These are phyloP conservation scores for Lottia gigantea DNA, from an alignment of 2,888 invertebrate species.

Conservation along the genomic window DNA sequence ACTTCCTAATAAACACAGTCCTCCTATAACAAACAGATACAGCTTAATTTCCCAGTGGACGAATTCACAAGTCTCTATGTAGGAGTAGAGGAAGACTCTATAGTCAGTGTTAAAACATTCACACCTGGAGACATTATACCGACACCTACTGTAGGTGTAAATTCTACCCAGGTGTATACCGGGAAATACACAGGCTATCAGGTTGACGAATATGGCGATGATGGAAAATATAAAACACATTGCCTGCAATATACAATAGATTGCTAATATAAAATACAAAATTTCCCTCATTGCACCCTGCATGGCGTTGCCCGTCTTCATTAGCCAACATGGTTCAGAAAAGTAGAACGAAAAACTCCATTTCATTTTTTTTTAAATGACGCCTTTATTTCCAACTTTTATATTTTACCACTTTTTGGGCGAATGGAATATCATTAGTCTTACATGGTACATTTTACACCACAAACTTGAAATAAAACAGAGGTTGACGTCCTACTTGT, in stretches of 20 bases:
- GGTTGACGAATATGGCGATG: conserved; percentile 34
- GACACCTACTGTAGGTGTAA: conserved; percentile 34
- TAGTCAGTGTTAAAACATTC: conserved; percentile 29
- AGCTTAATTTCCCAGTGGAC: conserved; percentile 35
- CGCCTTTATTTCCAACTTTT: too few species aligned
- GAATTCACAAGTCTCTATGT: conserved; percentile 27
- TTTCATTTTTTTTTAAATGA: too few species aligned
- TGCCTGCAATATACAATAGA: conserved; percentile 30
- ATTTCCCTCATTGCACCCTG: too few species aligned
- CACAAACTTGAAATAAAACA: too few species aligned
- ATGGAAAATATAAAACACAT: conserved; percentile 34
- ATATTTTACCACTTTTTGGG: too few species aligned
- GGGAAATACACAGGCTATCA: conserved; percentile 37
- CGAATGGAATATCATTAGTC: too few species aligned
- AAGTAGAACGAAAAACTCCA: too few species aligned
- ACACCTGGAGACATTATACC: conserved; percentile 27
- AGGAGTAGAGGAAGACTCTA: conserved; percentile 21
- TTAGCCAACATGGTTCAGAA: too few species aligned
- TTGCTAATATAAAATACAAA: too few species aligned
- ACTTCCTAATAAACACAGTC: conserved; percentile 32
- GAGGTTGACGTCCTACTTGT: too few species aligned
- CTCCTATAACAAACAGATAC: conserved; percentile 33
- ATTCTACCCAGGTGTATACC: conserved; percentile 36
- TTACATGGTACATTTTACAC: too few species aligned
- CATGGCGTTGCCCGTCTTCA: too few species aligned